Base-by-base conservation (phyloP, 2,113 vertebrate genomes). In the Hoplias malabaricus region DNA sequence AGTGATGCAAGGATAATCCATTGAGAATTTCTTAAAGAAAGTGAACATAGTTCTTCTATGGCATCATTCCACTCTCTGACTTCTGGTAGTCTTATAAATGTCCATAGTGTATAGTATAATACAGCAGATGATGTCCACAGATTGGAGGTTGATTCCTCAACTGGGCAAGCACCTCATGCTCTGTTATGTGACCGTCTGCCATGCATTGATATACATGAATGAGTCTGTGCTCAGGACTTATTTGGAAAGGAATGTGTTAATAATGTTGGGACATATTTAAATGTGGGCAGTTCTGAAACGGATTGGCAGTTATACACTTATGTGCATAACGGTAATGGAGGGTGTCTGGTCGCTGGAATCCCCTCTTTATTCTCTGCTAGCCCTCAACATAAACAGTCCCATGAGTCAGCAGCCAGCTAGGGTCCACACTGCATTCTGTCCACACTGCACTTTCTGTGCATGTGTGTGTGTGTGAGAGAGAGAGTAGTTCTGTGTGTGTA, bases 371-470 rank as follows among this genome's bases (percentile, higher is more conserved):
- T 53, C 61, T 56, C 40, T 6, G 19, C 12, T 33, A 12, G 23
- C 25, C 61, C 57, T 56, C 38, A 62, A 71, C 54, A 79, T 67
- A 57, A 80, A 69, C 73, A 34, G 40, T 72, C 69, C 29, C 42
- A 68, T 78, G 82, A 81, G 82, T 84, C 79, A 81, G 77, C 79
- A 81, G 65, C 29, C n/a, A 23, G 16, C 50, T 34, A 34, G 11
- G 36, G 36, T 69, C 70, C 42, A 69, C 59, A 33, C 21, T 25
- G 57, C 12, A 66, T 74, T 69, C 40, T 74, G 56, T 80, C 56
- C 62, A 77, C 43, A 50, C 67, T 42, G 70, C 65, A 59, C 23
- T 57, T 48, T 72, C 19, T 69, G 72, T 80, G 69, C 69, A 75
- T 72, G 56, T 71, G 74, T 75, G 43, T 76, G 80, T 72, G 68